These are phyloP conservation scores for Lutjanus erythropterus DNA, from an alignment of 2,113 vertebrate genomes.

Conservation along the genomic window DNA sequence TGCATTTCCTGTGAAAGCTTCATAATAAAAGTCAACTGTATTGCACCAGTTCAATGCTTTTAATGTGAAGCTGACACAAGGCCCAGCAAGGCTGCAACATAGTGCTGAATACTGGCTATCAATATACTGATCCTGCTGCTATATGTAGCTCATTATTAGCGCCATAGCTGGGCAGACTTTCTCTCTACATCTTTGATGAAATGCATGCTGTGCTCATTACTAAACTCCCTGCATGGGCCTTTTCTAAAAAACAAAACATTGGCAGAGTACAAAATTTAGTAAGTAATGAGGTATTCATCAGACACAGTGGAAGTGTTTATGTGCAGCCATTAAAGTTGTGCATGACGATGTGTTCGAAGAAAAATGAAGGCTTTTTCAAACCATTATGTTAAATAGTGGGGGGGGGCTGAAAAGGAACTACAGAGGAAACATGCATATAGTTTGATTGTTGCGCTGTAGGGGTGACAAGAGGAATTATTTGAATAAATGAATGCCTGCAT, in stretches of 20 bases:
- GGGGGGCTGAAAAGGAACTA: neutral
- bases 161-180: neutral
- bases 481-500: constrained; percentile 9
- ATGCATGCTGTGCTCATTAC: constrained; percentile 33
- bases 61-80: too few species aligned
- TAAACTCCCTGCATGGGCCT: neutral
- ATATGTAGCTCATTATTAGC: constrained; percentile 15
- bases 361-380: neutral
- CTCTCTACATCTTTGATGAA: constrained; percentile 10
- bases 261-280: constrained; percentile 5
- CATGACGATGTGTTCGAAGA: constrained; percentile 3
- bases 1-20: too few species aligned
- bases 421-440: neutral
- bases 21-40: too few species aligned
- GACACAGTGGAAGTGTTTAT: constrained; percentile 9
- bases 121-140: neutral
- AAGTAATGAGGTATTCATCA: constrained; percentile 25
- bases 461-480: neutral
- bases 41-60: too few species aligned
- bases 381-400: neutral
- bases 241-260: constrained; percentile 27
- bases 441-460: neutral
- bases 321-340: constrained; percentile 3
- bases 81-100: neutral
- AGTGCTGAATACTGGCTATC: neutral